phyloP scores from a whole-genome alignment of 2,888 invertebrate genomes.

The Drosophila basisetae region DNA sequence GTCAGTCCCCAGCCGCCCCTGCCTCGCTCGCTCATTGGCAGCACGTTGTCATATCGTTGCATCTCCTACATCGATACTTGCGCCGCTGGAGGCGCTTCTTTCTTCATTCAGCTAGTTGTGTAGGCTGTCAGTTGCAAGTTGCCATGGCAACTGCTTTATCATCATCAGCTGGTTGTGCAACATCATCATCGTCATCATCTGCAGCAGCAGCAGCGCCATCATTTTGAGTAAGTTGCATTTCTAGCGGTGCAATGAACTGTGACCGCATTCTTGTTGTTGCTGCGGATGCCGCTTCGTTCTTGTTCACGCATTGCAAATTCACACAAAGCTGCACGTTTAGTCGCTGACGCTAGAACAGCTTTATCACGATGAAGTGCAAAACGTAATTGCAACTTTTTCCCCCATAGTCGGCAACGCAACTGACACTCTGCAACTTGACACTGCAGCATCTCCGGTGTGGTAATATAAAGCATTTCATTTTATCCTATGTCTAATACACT shows the following conservation, averaged over 20 bases:
- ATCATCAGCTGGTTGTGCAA: slow-evolving; percentile 1
- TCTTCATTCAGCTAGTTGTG: slow-evolving; percentile 12
- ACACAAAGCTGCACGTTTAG: slow-evolving; percentile 57
- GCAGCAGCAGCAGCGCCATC: slow-evolving; percentile 26
- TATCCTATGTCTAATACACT: neutral
- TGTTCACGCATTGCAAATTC: slow-evolving; percentile 61
- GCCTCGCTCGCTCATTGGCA: neutral
- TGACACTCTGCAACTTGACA: slow-evolving; percentile 14
- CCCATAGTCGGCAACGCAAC: slow-evolving; percentile 11
- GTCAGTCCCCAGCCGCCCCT: neutral
- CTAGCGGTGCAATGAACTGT: slow-evolving; percentile 74
- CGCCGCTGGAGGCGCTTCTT: slow-evolving; percentile 44
- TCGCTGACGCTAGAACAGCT: slow-evolving; percentile 31
- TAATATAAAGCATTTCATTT: neutral
- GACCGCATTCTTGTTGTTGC: slow-evolving; percentile 63
- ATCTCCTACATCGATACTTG: slow-evolving; percentile 43
- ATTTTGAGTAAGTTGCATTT: slow-evolving; percentile 55
- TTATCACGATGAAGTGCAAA: slow-evolving; percentile 55
- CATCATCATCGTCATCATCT: slow-evolving; percentile 31
- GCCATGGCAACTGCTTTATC: slow-evolving; percentile 34
- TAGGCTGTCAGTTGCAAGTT: slow-evolving; percentile 35
- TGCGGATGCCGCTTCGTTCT: slow-evolving; percentile 22
- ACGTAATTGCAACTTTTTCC: slow-evolving; percentile 55
- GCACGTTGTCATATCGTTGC: slow-evolving; percentile 18
- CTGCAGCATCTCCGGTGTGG: slow-evolving; percentile 11